A percentile compares a stretch with the other conserved stretches of the same genome.
Evolutionary conservation across 1,140 invertebrate species (phyloP).

Genomic region (Drosophila nigrodunni): DNA sequence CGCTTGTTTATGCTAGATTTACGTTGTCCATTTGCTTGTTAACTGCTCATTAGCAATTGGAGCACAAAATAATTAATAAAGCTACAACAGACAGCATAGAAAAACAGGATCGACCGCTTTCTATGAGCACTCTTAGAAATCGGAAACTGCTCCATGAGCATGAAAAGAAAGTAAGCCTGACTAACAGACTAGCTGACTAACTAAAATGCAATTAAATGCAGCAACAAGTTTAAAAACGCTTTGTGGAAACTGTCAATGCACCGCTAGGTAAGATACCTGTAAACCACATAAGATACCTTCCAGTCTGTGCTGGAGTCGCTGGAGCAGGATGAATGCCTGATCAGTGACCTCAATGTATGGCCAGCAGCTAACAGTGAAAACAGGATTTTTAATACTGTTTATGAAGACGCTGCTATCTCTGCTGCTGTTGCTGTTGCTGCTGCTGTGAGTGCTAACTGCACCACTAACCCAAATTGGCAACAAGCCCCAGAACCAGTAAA

Average conservation of each 20-base stretch:
- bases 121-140: constrained; percentile 70
- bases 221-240: constrained; percentile 49
- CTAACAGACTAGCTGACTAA: constrained; percentile 46
- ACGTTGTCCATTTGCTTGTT: constrained; percentile 18
- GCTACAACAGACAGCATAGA: background rate
- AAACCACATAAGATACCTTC: constrained; percentile 7
- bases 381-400: constrained; percentile 63
- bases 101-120: constrained; percentile 78
- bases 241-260: constrained; percentile 66
- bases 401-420: constrained; percentile 16
- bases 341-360: constrained; percentile 71
- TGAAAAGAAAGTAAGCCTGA: constrained; percentile 74
- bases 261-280: constrained; percentile 51
- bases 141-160: constrained; percentile 59
- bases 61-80: constrained; percentile 69
- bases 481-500: constrained; percentile 42
- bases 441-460: constrained; percentile 56
- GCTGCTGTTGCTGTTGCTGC: background rate
- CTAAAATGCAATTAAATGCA: constrained; percentile 77
- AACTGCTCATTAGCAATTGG: constrained; percentile 76
- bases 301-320: background rate
- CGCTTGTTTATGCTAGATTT: constrained; percentile 54
- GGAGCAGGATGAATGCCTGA: constrained; percentile 13
- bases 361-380: constrained; percentile 77
- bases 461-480: constrained; percentile 75